These are phyloP conservation scores for Octopus sinensis DNA, from an alignment of 1,140 invertebrate genomes.

Conservation along the genomic window DNA sequence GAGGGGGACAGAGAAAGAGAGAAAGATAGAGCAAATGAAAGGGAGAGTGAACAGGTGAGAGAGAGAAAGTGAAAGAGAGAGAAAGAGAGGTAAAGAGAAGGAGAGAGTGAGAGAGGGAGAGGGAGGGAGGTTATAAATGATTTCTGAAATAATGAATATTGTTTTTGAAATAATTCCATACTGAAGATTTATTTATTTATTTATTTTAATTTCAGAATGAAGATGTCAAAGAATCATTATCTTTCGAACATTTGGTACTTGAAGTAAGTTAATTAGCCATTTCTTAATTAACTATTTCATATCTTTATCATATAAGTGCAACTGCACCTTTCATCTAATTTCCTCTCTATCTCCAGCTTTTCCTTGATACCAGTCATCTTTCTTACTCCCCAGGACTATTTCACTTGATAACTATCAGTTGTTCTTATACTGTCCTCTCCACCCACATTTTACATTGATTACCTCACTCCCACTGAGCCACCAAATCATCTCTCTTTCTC, in stretches of 20 bases:
- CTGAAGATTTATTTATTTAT: neutral
- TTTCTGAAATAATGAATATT: too few relatives aligned
- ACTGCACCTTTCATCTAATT: neutral
- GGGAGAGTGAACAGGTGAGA: too few relatives aligned
- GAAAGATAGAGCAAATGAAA: too few relatives aligned
- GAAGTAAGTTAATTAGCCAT: neutral
- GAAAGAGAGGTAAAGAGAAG: too few relatives aligned
- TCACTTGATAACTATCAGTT: neutral
- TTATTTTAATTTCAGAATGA: neutral
- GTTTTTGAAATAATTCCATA: too few relatives aligned
- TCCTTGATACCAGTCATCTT: neutral
- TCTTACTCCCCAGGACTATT: neutral
- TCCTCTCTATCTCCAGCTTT: neutral
- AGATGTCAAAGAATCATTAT: neutral
- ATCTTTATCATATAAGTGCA: neutral
- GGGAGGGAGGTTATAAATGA: too few relatives aligned
- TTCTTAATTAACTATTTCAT: neutral
- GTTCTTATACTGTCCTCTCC: neutral
- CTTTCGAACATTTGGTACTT: neutral
- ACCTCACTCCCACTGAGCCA: too few relatives aligned
- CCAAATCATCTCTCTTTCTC: too few relatives aligned
- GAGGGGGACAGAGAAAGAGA: too few relatives aligned
- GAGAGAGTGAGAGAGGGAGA: too few relatives aligned
- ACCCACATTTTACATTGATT: neutral
- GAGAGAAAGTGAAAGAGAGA: too few relatives aligned